phyloP scores from a whole-genome alignment of 2,113 vertebrate species.

The Macrotis lagotis region DNA sequence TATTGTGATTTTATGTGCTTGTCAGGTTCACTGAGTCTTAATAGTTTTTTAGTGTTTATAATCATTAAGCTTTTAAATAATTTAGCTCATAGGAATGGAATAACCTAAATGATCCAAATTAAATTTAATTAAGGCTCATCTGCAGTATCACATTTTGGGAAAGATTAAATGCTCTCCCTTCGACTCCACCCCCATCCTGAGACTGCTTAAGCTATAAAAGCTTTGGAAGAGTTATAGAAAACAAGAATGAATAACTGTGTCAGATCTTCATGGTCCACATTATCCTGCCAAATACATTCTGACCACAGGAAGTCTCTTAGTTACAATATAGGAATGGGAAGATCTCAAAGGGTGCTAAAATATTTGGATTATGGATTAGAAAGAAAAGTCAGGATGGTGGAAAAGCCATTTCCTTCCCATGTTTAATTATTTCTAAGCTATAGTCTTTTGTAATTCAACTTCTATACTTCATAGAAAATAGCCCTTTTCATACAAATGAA shows the following conservation, averaged over 20 bases:
- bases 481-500: neutral
- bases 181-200: neutral
- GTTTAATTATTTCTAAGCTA: conserved; percentile 13
- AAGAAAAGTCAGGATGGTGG: neutral
- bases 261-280: neutral
- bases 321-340: neutral
- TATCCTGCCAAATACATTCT: neutral
- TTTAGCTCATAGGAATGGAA: conserved; percentile 26
- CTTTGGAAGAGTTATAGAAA: neutral
- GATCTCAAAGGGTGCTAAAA: neutral
- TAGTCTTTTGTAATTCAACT: neutral
- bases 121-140: conserved; percentile 33
- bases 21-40: neutral
- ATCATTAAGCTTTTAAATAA: conserved; percentile 35
- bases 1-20: conserved; percentile 4
- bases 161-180: conserved; percentile 29
- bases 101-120: conserved; percentile 27
- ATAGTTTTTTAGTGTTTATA: conserved; percentile 19
- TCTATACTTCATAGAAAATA: conserved; percentile 4
- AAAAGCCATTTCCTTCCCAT: neutral
- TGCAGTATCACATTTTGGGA: neutral
- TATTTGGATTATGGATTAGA: neutral
- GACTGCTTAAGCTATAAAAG: conserved; percentile 17
- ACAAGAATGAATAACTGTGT: conserved; percentile 12
- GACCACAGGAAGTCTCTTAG: neutral